Percentiles rank a stretch among this genome's conserved stretches.
phyloP scores from a whole-genome alignment of 2,888 invertebrate genomes.

The Calephelis perditalis region DNA sequence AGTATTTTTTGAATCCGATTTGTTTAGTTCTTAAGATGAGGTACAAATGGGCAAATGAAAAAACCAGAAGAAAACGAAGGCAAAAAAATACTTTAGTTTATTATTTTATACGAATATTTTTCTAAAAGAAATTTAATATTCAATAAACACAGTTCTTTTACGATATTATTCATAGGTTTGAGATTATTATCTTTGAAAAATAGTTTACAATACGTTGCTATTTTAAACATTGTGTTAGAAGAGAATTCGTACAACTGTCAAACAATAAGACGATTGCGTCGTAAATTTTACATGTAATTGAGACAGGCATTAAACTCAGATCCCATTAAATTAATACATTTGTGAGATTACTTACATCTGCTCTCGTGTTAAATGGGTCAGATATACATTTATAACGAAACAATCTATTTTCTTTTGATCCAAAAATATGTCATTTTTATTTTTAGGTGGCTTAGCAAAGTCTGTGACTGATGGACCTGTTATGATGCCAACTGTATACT shows the following conservation, averaged over 20 bases:
- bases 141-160: too few relatives aligned
- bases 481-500: too few relatives aligned
- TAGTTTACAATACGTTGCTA: not conserved
- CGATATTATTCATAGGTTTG: too few relatives aligned
- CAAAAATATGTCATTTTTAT: not conserved
- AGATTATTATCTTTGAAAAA: too few relatives aligned
- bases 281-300: slow-evolving; percentile 11
- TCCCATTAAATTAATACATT: slow-evolving; percentile 9
- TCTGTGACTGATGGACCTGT: too few relatives aligned
- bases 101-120: too few relatives aligned
- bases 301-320: slow-evolving; percentile 4
- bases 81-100: too few relatives aligned
- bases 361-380: slow-evolving; percentile 4
- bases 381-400: slow-evolving; percentile 2
- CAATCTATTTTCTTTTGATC: not conserved
- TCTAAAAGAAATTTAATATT: too few relatives aligned
- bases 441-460: not conserved
- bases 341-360: slow-evolving; percentile 7
- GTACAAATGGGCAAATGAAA: too few relatives aligned
- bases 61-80: too few relatives aligned
- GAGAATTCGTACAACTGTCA: not conserved
- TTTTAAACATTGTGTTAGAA: not conserved
- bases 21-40: too few relatives aligned
- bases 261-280: slow-evolving; percentile 9
- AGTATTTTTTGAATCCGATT: too few relatives aligned